Evolutionary conservation across 2,797 vertebrate species (phyloP), one percentile per base, ranked within the genome.

Genomic region (Aselliscus stoliczkanus): DNA sequence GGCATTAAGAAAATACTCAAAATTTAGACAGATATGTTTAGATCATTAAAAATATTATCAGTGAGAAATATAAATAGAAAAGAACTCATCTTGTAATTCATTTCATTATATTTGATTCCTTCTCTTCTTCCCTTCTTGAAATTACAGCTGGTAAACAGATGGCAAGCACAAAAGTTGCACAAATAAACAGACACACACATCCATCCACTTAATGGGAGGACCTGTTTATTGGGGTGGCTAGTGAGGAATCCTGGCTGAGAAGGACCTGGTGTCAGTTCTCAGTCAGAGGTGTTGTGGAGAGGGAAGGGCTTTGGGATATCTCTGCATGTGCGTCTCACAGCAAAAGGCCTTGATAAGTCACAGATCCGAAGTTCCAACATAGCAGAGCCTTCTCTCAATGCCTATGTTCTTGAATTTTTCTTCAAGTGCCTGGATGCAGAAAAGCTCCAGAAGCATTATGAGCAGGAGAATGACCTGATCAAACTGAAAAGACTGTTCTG

Each of bases 141-240:
- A 77, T 87, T 90, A 90, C 81, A 97, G 62, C 90, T 97, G 90
- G 47, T 27, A 70, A 85, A 88, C 93, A 97, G 93, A 96, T 96
- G 96, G 85, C 62, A 92, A 72, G 88, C 58, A 95, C 39, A 88
- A 89, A 69, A 67, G 34, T 64, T 82, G 56, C 84, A 93, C 84
- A 90, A 88, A 95, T 89, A 77, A 95, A 72, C 42, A 37, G 23
- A 84, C 83, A 90, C 21, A 75, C 4, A 77, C 4, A 58, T 25
- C 27, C 56, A 69, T 25, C 27, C 56, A 69, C 52, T 73, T 84
- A 76, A 42, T 44, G 72, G 50, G 84, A 50, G 31, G 8, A 31
- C 25, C 72, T 47, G 18, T 69, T 92, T 89, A n/a, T 65, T 88
- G 62, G 72, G 44, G 44, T 86, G 72, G 82, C 67, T 82, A 31